A percentile compares a stretch with the other conserved stretches of the same genome.
These are phyloP conservation scores for Typhlomys cinereus DNA, from an alignment of 2,113 vertebrate genomes.

Conservation along the genomic window DNA sequence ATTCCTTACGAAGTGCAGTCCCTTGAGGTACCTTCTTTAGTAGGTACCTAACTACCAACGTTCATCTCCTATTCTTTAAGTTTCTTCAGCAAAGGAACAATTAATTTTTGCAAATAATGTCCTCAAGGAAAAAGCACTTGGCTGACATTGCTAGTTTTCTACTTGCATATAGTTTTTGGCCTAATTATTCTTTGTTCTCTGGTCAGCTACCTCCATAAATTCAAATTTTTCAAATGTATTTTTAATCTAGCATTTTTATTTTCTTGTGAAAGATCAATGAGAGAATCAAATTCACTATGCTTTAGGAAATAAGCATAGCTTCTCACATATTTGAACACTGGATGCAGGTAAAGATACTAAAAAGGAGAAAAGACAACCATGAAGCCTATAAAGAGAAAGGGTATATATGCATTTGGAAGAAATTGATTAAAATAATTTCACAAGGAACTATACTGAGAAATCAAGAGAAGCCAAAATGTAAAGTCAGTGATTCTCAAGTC, in stretches of 20 bases:
- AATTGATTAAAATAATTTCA: not conserved
- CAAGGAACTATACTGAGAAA: conserved; percentile 5
- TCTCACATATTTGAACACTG: not conserved
- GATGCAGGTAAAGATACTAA: not conserved
- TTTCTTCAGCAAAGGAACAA: not conserved
- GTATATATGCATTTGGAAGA: not conserved
- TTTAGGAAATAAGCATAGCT: conserved; percentile 19
- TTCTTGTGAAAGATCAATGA: not conserved
- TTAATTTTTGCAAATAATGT: not conserved
- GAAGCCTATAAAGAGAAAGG: conserved; percentile 9
- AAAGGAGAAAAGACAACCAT: not conserved
- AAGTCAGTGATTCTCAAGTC: not conserved
- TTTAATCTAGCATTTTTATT: not conserved
- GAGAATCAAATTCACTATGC: not conserved
- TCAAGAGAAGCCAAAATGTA: not conserved
- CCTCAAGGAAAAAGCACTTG: not conserved
- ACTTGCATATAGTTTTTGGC: not conserved
- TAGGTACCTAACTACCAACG: not conserved
- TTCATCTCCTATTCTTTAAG: not conserved
- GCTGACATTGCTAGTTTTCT: not conserved
- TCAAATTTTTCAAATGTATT: not conserved
- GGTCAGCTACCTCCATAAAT: not conserved
- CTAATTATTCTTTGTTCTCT: not conserved
- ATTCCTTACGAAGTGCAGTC: not conserved
- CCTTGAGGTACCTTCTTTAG: not conserved